Percentiles rank a stretch among this genome's conserved stretches.
phyloP scores from a whole-genome alignment of 2,797 vertebrate species.

The Knipowitschia caucasica region DNA sequence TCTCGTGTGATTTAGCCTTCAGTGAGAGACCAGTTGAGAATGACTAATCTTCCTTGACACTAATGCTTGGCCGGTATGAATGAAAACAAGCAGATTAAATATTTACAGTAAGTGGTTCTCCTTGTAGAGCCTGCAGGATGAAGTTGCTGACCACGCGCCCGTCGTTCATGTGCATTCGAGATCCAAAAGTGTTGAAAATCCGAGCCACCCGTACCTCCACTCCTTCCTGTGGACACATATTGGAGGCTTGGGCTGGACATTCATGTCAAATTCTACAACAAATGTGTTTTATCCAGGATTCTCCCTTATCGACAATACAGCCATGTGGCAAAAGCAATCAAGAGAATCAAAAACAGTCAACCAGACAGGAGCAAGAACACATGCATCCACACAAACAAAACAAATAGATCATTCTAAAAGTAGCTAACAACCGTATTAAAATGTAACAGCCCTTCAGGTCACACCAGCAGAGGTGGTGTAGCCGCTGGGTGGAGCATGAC shows the following conservation, averaged over 20 bases:
- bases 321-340: too few species aligned
- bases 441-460: too few species aligned
- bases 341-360: too few species aligned
- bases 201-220: slow-evolving; percentile 97
- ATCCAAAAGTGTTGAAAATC: slow-evolving; percentile 98
- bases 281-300: too few species aligned
- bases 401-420: too few species aligned
- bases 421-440: too few species aligned
- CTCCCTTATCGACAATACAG: too few species aligned
- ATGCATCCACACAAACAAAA: too few species aligned
- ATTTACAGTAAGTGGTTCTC: slow-evolving; percentile 91
- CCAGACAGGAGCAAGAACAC: too few species aligned
- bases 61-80: background rate
- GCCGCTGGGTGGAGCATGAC: too few species aligned
- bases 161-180: slow-evolving; percentile 99
- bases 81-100: slow-evolving; percentile 1
- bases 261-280: too few species aligned
- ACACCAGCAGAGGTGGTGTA: too few species aligned
- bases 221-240: slow-evolving; percentile 82
- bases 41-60: slow-evolving; percentile 1
- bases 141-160: slow-evolving; percentile 99
- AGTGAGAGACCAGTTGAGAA: background rate
- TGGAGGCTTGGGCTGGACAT: background rate
- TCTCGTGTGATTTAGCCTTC: background rate
- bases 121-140: slow-evolving; percentile 95